These are phyloP conservation scores for Flexamia atlantica DNA, from an alignment of 2,888 invertebrate species.

Conservation along the genomic window DNA sequence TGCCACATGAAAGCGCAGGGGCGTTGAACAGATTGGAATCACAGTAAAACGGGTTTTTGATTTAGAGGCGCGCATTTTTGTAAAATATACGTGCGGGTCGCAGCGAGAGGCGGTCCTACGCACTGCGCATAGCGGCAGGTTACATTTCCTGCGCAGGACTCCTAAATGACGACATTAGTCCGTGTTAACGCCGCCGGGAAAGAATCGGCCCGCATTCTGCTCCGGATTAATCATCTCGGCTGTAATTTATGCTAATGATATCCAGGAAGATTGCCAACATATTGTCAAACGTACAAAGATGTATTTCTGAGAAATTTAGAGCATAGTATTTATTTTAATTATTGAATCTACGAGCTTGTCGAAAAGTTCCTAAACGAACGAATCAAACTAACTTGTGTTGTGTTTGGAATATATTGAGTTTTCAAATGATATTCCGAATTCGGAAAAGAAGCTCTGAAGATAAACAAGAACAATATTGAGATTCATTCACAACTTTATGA, in stretches of 20 bases:
- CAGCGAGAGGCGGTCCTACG: neutral
- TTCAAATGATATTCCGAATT: too few species aligned
- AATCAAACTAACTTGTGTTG: too few species aligned
- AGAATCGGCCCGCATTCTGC: neutral
- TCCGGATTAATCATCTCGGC: neutral
- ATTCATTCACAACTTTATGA: too few species aligned
- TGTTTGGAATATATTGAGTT: too few species aligned
- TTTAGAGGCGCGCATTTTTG: conserved; percentile 17
- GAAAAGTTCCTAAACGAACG: too few species aligned
- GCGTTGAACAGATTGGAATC: neutral
- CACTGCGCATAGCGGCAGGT: neutral
- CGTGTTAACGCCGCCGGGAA: neutral
- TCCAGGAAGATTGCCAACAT: neutral
- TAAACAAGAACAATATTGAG: too few species aligned
- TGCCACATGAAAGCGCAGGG: neutral
- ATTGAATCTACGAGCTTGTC: too few species aligned
- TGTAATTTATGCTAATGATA: neutral
- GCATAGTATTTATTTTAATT: too few species aligned
- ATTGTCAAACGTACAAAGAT: neutral
- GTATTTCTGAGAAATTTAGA: neutral
- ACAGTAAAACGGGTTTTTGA: conserved; percentile 10
- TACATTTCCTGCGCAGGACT: neutral
- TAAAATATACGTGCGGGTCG: conserved; percentile 19
- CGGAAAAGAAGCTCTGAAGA: too few species aligned
- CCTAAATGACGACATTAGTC: conserved; percentile 13